These are phyloP conservation scores for Parascotia fuliginaria DNA, from an alignment of 2,888 invertebrate species.

Conservation along the genomic window DNA sequence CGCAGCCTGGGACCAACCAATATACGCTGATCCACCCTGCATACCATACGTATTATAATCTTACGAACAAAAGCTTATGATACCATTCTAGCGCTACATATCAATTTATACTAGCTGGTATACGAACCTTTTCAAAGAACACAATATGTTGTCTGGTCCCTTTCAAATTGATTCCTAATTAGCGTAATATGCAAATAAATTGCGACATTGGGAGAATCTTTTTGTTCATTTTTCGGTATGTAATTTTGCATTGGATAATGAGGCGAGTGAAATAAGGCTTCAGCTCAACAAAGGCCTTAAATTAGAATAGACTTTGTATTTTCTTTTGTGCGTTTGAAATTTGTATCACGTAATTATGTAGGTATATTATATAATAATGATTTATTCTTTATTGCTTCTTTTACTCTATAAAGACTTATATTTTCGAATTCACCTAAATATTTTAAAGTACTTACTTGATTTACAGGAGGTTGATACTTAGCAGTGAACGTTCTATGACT, in stretches of 20 bases:
- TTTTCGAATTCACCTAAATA: too few species aligned
- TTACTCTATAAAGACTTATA: too few species aligned
- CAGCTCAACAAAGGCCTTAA: neutral
- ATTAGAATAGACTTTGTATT: neutral
- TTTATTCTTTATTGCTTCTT: too few species aligned
- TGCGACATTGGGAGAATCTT: conserved; percentile 37
- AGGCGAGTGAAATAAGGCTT: conserved; percentile 1
- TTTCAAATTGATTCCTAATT: conserved; percentile 74
- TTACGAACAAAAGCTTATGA: conserved; percentile 33
- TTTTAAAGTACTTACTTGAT: too few species aligned
- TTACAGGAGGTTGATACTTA: too few species aligned
- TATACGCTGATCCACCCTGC: conserved; percentile 49
- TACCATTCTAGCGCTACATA: conserved; percentile 42
- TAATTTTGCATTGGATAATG: conserved; percentile 21
- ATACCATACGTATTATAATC: conserved; percentile 35
- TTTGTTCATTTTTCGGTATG: conserved; percentile 19
- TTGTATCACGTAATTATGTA: too few species aligned
- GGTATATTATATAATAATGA: too few species aligned
- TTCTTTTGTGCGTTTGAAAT: too few species aligned
- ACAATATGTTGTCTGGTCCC: conserved; percentile 71
- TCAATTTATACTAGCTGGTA: conserved; percentile 50
- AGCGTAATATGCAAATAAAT: conserved; percentile 62
- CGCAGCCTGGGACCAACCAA: conserved; percentile 54
- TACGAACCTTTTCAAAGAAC: conserved; percentile 61
- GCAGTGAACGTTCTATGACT: too few species aligned